Base-by-base conservation (phyloP, 2,888 invertebrate species). In the Lordiphosa andalusiaca region DNA sequence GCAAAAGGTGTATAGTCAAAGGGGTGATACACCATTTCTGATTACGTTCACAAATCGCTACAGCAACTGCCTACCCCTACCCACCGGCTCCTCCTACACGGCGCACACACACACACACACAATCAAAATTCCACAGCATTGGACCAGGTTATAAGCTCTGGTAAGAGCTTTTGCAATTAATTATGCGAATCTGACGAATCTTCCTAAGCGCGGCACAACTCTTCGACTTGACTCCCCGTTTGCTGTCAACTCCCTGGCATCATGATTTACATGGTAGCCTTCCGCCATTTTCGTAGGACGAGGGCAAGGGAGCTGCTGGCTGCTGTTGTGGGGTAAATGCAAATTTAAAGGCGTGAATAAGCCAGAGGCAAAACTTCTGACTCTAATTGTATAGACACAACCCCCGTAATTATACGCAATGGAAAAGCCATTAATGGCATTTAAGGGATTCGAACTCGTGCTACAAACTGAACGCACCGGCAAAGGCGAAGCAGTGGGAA, bases 371-470 rank as follows among this genome's bases (percentile, higher is more conserved):
- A 58, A 42, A 67, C 50, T 59, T 39, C 60, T 67, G 56, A 70
- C 74, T 78, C 74, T 73, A 78, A 85, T 85, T 78, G 83, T 75
- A 67, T 44, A 44, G 44, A 44, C 70, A 73, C 82, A 76, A 71
- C 76, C 73, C 76, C 67, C 73, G 78, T 73, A 84, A 84, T 85
- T 85, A 86, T 86, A 70, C 80, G 71, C 83, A 86, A 87, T 78
- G 78, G 80, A 83, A 84, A 86, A 73, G 77, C 82, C 78, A 85
- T 88, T 87, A 87, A 87, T 76, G 88, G 76, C 59, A 86, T 88
- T 87, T 87, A 80, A 75, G 72, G 76, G 61, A 75, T 75, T 81
- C 66, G 37, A 39, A 54, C 46, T 37, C 49, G 38, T 48, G 10
- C 16, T 21, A n/a, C 16, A 21, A 16, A 25, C 25, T 36, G 5